phyloP scores from a whole-genome alignment of 1,140 invertebrate genomes.

The Trachymyrmex septentrionalis region DNA sequence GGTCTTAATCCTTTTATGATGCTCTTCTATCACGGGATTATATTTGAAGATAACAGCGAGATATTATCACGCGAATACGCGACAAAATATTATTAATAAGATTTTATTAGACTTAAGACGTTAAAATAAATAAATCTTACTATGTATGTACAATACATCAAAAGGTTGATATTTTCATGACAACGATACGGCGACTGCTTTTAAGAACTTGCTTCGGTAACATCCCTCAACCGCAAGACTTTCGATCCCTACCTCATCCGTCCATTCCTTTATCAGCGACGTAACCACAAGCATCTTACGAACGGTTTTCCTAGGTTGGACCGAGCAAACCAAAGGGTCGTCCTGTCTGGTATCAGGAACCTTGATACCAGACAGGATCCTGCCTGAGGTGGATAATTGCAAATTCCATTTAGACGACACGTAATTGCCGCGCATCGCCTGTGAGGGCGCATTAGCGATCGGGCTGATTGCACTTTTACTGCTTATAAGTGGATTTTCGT shows the following conservation, averaged over 20 bases:
- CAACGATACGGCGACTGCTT: background rate
- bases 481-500: constrained; percentile 41
- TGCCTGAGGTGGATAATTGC: constrained; percentile 70
- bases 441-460: constrained; percentile 73
- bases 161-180: background rate
- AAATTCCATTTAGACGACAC: constrained; percentile 76
- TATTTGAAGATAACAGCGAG: background rate
- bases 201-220: constrained; percentile 16
- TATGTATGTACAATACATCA: background rate
- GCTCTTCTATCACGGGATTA: background rate
- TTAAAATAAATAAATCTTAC: constrained; percentile 1
- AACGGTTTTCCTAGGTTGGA: constrained; percentile 47
- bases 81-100: background rate
- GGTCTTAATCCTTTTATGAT: constrained; percentile 25
- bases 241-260: background rate
- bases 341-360: constrained; percentile 41
- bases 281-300: constrained; percentile 53
- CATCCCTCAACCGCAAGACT: background rate
- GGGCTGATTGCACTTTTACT: constrained; percentile 72
- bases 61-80: background rate
- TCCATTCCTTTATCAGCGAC: constrained; percentile 36
- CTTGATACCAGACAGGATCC: constrained; percentile 3
- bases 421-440: constrained; percentile 55
- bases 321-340: constrained; percentile 10
- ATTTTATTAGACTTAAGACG: background rate